These are phyloP conservation scores for human DNA, from an alignment of 2,113 vertebrate species.

Conservation along the genomic window GRCh38 chr7:118266001-118266500, in stretches of 20 bases:
- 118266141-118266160: slow-evolving; percentile 57
- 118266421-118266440: not conserved
- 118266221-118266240: slow-evolving; percentile 53
- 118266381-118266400: not conserved
- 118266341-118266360: slow-evolving; percentile 34
- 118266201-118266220: slow-evolving; percentile 50
- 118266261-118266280: slow-evolving; percentile 35
- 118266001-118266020: slow-evolving; percentile 38
- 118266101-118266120: slow-evolving; percentile 46
- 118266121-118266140: slow-evolving; percentile 50
- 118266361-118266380: not conserved
- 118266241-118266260: slow-evolving; percentile 47
- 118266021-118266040: slow-evolving; percentile 58
- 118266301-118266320: not conserved
- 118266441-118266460: not conserved
- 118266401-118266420: slow-evolving; percentile 9
- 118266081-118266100: slow-evolving; percentile 51
- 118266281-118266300: slow-evolving; percentile 49
- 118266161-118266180: slow-evolving; percentile 60
- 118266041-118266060: slow-evolving; percentile 58
- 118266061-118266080: slow-evolving; percentile 61
- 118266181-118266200: slow-evolving; percentile 62
- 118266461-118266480: not conserved
- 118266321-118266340: slow-evolving; percentile 16
- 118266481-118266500: not conserved